A percentile compares a stretch with the other conserved stretches of the same genome.
Conservation (phyloP, 2,797 vertebrate species). For the Danio aesculapii region DNA sequence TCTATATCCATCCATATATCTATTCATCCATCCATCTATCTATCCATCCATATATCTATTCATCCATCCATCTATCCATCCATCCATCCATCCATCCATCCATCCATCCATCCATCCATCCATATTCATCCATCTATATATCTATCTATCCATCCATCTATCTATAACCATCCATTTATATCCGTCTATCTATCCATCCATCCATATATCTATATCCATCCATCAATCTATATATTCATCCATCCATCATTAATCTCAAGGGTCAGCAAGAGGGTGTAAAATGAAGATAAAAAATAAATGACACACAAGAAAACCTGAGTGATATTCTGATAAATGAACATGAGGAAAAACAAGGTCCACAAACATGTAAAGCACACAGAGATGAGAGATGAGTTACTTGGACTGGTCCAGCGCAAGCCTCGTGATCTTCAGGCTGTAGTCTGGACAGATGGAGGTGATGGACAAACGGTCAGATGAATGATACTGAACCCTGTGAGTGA, state of each 20-base stretch:
- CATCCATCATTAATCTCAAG: neutral
- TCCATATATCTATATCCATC: neutral
- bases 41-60: neutral
- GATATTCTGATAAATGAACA: no score
- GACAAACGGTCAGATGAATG: constrained; percentile 69
- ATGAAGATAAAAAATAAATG: neutral
- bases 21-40: neutral
- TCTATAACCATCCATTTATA: neutral
- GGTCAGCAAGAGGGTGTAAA: no score
- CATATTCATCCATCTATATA: neutral
- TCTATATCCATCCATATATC: neutral
- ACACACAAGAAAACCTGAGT: neutral
- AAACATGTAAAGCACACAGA: neutral
- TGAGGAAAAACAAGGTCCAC: no score
- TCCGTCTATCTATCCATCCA: neutral
- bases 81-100: no score
- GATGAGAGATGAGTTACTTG: constrained; percentile 63
- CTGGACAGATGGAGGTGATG: constrained; percentile 68
- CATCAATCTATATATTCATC: no score
- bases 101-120: no score
- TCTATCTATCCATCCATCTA: neutral
- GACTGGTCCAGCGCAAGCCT: constrained; percentile 66
- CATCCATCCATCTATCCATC: no score
- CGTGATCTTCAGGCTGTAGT: constrained; percentile 69
- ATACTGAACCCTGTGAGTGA: constrained; percentile 57